Conservation (phyloP, 2,113 vertebrate species). For the Mormyrus iriodes region DNA sequence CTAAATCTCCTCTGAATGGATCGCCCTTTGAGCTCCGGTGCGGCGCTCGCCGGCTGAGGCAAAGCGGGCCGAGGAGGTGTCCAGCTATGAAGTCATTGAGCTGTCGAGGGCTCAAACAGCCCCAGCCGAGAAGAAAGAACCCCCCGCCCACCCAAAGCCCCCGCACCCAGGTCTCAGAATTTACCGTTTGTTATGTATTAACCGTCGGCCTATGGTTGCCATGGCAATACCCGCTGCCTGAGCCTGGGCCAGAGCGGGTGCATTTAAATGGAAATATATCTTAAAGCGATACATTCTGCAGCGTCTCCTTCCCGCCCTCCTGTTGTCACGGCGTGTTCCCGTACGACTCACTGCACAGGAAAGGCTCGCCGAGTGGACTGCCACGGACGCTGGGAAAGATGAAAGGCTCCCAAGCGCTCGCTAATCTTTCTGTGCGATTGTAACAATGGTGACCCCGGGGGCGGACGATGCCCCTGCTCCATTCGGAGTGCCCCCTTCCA, state of each 20-base stretch:
- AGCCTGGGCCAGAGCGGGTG: constrained; percentile 51
- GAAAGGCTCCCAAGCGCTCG: constrained; percentile 14
- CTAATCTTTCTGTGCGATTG: constrained; percentile 35
- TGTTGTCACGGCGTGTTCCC: constrained; percentile 44
- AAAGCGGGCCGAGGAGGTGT: constrained; percentile 40
- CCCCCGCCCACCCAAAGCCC: neutral
- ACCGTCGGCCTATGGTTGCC: constrained; percentile 40
- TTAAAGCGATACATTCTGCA: constrained; percentile 51
- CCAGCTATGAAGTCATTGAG: constrained; percentile 45
- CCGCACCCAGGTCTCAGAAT: constrained; percentile 6
- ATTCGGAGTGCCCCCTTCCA: constrained; percentile 43
- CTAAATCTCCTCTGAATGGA: constrained; percentile 38
- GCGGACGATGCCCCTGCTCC: constrained; percentile 36
- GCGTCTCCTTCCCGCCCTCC: constrained; percentile 20
- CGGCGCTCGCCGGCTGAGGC: neutral
- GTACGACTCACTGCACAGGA: constrained; percentile 45
- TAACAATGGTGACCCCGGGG: constrained; percentile 33
- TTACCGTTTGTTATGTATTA: constrained; percentile 17
- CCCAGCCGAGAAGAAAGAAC: constrained; percentile 33
- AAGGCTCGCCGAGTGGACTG: constrained; percentile 25
- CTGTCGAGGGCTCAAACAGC: constrained; percentile 22
- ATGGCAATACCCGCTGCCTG: constrained; percentile 59
- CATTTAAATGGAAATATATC: constrained; percentile 63
- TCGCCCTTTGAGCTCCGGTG: constrained; percentile 22
- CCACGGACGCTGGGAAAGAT: constrained; percentile 13